Conservation (phyloP, 2,888 invertebrate species). For the Ceratothoa steindachneri region DNA sequence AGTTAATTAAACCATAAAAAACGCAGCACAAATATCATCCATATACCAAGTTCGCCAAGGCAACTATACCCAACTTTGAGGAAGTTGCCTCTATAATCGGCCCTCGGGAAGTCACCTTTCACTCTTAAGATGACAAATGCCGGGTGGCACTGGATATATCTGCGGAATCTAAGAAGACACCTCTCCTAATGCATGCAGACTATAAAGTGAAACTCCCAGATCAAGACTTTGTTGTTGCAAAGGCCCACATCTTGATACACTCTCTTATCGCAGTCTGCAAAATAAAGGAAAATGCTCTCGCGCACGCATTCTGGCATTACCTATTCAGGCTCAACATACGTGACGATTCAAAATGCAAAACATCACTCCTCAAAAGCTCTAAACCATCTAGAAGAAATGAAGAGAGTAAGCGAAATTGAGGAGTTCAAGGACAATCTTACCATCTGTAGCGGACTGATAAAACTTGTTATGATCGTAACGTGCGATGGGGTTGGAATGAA, state of each 20-base stretch:
- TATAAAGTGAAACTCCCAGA: not conserved
- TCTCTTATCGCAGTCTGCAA: not conserved
- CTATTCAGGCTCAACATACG: not conserved
- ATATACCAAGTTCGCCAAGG: not conserved
- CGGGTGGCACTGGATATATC: not conserved
- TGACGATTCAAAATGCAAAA: not conserved
- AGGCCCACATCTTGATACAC: not conserved
- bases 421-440: too few relatives aligned
- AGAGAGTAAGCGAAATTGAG: not conserved
- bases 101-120: not conserved
- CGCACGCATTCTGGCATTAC: not conserved
- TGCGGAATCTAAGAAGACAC: not conserved
- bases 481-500: too few relatives aligned
- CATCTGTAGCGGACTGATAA: too few relatives aligned
- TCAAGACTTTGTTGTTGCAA: not conserved
- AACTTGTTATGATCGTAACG: too few relatives aligned
- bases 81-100: not conserved
- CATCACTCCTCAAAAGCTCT: not conserved
- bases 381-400: not conserved
- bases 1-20: not conserved
- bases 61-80: not conserved
- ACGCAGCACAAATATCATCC: not conserved
- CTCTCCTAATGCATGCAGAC: not conserved
- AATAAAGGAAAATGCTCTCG: not conserved
- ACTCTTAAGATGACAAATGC: not conserved